A percentile compares a stretch with the other conserved stretches of the same genome.
Conservation (phyloP, 2,113 vertebrate genomes). For the Sceloporus tristichus region DNA sequence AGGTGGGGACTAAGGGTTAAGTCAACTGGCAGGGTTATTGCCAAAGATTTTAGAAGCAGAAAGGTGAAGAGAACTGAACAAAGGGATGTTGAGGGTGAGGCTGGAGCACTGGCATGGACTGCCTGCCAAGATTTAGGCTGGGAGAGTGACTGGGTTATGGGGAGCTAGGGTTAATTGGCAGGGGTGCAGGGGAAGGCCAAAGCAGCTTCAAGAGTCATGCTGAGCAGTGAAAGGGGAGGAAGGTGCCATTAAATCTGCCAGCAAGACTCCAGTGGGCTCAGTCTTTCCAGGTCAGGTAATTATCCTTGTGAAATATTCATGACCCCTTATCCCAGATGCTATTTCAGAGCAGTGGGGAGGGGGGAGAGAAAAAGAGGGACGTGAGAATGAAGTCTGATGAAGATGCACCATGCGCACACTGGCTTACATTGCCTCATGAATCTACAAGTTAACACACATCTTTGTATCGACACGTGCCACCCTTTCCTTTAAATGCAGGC, state of each 20-base stretch:
- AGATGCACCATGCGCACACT: constrained; percentile 16
- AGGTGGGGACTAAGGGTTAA: not conserved
- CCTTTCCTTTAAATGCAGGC: not conserved
- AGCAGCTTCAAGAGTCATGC: constrained; percentile 17
- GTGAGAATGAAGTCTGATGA: constrained; percentile 54
- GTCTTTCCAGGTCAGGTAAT: constrained; percentile 79
- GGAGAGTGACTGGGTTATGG: not conserved
- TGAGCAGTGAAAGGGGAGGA: constrained; percentile 35
- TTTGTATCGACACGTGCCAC: not conserved
- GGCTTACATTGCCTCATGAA: not conserved
- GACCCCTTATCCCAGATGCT: constrained; percentile 64
- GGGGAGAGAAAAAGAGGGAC: constrained; percentile 36
- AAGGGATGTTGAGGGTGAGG: not conserved
- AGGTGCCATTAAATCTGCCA: constrained; percentile 50
- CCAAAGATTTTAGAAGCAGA: not conserved
- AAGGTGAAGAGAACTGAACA: not conserved
- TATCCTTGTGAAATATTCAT: constrained; percentile 80
- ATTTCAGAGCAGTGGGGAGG: constrained; percentile 64
- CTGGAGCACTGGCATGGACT: not conserved
- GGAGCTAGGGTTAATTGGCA: constrained; percentile 26
- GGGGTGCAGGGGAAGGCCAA: constrained; percentile 16
- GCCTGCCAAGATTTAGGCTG: not conserved
- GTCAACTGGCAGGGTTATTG: not conserved
- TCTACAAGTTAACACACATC: constrained; percentile 15
- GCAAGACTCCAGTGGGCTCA: constrained; percentile 40